phyloP scores from a whole-genome alignment of 2,113 vertebrate species.

The Brachypodius melanocephalos region DNA sequence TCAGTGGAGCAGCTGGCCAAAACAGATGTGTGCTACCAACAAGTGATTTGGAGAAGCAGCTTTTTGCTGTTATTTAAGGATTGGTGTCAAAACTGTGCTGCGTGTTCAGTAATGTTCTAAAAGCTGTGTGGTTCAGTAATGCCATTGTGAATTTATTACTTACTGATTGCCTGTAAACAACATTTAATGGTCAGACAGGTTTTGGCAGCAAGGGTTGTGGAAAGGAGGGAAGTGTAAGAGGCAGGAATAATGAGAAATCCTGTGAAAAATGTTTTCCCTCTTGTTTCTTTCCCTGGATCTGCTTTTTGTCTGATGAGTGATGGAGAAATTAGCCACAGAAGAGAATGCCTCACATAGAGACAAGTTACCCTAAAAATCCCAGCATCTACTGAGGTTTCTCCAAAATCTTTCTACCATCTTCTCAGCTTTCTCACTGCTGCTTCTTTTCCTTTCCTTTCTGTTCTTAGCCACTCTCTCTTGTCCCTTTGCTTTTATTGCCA shows the following conservation, averaged over 20 bases:
- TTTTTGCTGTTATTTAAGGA: constrained; percentile 1
- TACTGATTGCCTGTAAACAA: not conserved
- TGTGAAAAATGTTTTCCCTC: not conserved
- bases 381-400: not conserved
- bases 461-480: not conserved
- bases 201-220: not conserved
- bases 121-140: not conserved
- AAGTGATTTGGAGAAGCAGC: not conserved
- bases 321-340: not conserved
- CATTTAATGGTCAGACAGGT: not conserved
- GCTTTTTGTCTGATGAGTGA: not conserved
- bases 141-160: not conserved
- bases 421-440: not conserved
- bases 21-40: not conserved
- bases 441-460: not conserved
- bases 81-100: not conserved
- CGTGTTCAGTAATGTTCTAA: not conserved
- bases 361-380: not conserved
- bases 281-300: not conserved
- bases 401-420: not conserved
- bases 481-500: not conserved
- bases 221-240: not conserved
- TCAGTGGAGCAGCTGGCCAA: not conserved
- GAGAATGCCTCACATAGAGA: not conserved
- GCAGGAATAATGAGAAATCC: not conserved